These are phyloP conservation scores for Chaetogeoica ovagalla DNA, from an alignment of 2,888 invertebrate genomes.

Conservation along the genomic window DNA sequence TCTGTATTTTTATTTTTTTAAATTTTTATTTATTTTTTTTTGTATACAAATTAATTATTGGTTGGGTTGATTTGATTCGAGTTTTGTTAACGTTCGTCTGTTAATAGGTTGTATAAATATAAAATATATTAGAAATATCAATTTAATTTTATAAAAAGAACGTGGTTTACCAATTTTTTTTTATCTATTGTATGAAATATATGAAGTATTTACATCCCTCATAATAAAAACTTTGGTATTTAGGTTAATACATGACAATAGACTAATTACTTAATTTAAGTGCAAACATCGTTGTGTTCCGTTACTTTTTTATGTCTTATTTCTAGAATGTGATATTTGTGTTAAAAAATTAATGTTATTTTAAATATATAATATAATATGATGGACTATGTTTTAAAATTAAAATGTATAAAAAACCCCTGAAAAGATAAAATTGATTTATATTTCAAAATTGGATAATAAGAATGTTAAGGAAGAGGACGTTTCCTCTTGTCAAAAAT, in stretches of 20 bases:
- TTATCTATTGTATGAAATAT: constrained; percentile 13
- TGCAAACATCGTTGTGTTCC: neutral
- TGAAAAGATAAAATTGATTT: neutral
- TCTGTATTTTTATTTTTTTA: constrained; percentile 3
- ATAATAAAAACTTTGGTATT: neutral
- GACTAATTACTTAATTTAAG: constrained; percentile 8
- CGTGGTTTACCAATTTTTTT: neutral
- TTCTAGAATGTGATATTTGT: constrained; percentile 19
- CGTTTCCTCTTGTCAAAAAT: too few relatives aligned
- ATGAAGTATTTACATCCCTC: neutral
- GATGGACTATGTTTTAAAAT: neutral
- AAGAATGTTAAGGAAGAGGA: too few relatives aligned
- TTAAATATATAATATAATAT: neutral
- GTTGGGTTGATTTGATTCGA: constrained; percentile 1
- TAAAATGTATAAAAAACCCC: neutral
- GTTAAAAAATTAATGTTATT: neutral
- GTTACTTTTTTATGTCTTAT: neutral
- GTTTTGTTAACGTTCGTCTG: neutral
- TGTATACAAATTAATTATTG: constrained; percentile 9
- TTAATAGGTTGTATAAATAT: constrained; percentile 19
- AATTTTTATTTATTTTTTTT: neutral
- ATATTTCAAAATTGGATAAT: neutral
- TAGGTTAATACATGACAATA: neutral
- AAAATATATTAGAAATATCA: neutral
- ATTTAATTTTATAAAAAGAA: constrained; percentile 14